A percentile compares a stretch with the other conserved stretches of the same genome.
These are phyloP conservation scores for Drosophila teissieri DNA, from an alignment of 1,140 invertebrate species.

Conservation along the genomic window DNA sequence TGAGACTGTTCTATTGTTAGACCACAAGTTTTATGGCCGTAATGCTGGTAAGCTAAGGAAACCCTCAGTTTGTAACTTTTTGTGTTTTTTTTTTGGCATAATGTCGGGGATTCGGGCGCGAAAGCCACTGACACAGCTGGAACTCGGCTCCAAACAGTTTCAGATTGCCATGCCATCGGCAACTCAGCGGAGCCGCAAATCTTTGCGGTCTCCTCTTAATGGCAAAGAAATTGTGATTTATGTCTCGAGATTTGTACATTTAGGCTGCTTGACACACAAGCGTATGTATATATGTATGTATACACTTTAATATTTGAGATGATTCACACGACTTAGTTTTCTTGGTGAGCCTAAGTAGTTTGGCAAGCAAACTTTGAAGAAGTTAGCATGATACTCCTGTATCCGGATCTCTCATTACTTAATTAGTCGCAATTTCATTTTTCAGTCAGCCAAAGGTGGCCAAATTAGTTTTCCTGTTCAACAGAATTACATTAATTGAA, in stretches of 20 bases:
- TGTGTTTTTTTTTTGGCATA: not conserved
- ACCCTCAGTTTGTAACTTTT: slow-evolving; percentile 16
- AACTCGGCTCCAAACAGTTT: slow-evolving; percentile 1
- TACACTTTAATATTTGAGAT: slow-evolving; percentile 20
- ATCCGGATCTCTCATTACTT: slow-evolving; percentile 35
- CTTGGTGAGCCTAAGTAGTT: not conserved
- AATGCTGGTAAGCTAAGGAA: not conserved
- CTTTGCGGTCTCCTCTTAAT: slow-evolving; percentile 81
- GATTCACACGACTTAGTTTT: slow-evolving; percentile 34
- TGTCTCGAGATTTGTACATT: slow-evolving; percentile 71
- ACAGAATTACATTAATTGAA: slow-evolving; percentile 49
- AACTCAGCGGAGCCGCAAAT: slow-evolving; percentile 72
- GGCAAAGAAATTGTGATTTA: slow-evolving; percentile 83
- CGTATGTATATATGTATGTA: not conserved
- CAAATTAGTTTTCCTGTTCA: slow-evolving; percentile 43
- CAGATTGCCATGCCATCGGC: slow-evolving; percentile 62
- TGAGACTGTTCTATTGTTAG: not conserved
- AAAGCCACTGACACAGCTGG: slow-evolving; percentile 38
- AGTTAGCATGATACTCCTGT: slow-evolving; percentile 3
- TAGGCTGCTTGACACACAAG: slow-evolving; percentile 22
- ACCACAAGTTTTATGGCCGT: not conserved
- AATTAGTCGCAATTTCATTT: slow-evolving; percentile 39
- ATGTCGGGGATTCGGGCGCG: slow-evolving; percentile 5
- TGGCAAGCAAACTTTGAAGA: slow-evolving; percentile 14
- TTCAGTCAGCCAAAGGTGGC: slow-evolving; percentile 34